Percentiles rank a stretch among this genome's conserved stretches.
Evolutionary conservation across 2,888 invertebrate species (phyloP).

Genomic region (Lutraria lutraria): DNA sequence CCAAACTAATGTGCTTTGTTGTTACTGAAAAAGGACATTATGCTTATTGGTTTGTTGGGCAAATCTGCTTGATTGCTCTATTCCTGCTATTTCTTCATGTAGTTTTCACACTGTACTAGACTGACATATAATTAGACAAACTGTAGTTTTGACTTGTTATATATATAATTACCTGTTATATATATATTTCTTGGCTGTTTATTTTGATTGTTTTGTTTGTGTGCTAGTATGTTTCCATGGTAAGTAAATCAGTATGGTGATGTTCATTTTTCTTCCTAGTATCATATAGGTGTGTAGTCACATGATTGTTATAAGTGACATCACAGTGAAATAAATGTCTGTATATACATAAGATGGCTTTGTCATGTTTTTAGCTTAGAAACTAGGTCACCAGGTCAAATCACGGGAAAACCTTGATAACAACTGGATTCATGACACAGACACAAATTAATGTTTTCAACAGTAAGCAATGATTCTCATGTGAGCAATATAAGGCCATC

Average conservation of each 20-base stretch:
- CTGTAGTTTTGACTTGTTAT: conserved; percentile 20
- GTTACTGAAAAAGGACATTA: too few relatives aligned
- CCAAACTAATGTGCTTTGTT: too few relatives aligned
- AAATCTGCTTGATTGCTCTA: too few relatives aligned
- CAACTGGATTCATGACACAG: too few relatives aligned
- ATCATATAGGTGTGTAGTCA: conserved; percentile 25
- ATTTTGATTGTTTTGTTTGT: conserved; percentile 24
- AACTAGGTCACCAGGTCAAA: too few relatives aligned
- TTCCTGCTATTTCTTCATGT: not conserved
- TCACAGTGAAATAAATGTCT: conserved; percentile 26
- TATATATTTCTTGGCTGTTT: conserved; percentile 21
- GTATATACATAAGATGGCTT: conserved; percentile 10
- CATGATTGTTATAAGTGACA: conserved; percentile 7
- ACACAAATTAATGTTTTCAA: too few relatives aligned
- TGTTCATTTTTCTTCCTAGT: conserved; percentile 9
- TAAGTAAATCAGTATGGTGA: conserved; percentile 8
- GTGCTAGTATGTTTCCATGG: conserved; percentile 24
- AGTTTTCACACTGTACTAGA: not conserved
- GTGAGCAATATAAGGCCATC: too few relatives aligned
- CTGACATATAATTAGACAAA: not conserved
- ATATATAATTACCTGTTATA: not conserved
- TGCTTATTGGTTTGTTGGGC: too few relatives aligned
- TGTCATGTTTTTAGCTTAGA: too few relatives aligned
- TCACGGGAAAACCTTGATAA: too few relatives aligned
- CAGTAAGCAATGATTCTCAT: too few relatives aligned